phyloP scores from a whole-genome alignment of 2,888 invertebrate species.

The Cenopis cana region DNA sequence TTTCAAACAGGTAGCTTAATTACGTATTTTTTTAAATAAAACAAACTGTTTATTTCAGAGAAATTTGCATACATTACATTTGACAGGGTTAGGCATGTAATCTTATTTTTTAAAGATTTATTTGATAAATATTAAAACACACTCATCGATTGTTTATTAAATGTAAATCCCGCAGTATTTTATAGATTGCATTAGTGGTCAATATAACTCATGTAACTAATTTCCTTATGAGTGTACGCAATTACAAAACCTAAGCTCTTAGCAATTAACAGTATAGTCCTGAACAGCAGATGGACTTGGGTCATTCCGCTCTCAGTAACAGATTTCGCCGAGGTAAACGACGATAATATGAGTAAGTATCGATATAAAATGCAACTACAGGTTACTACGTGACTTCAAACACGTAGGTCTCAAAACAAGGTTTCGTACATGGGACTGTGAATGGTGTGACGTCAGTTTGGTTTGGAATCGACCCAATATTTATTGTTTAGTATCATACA shows the following conservation, averaged over 20 bases:
- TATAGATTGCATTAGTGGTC: neutral
- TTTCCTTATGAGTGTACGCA: neutral
- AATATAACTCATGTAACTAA: neutral
- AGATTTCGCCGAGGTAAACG: slow-evolving; percentile 16
- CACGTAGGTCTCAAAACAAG: slow-evolving; percentile 28
- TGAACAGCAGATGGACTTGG: neutral
- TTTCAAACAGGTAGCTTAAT: no score
- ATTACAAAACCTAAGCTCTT: neutral
- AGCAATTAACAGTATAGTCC: neutral
- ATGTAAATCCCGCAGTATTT: neutral
- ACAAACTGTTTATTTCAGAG: no score
- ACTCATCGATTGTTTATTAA: neutral
- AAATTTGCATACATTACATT: no score
- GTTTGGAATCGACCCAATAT: slow-evolving; percentile 30
- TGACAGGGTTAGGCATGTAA: no score
- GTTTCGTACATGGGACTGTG: slow-evolving; percentile 16
- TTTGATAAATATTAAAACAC: no score
- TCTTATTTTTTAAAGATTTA: no score
- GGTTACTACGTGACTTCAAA: slow-evolving; percentile 30
- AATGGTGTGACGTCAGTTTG: slow-evolving; percentile 33
- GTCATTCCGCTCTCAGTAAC: neutral
- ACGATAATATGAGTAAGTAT: slow-evolving; percentile 8
- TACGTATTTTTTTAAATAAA: no score
- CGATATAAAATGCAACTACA: slow-evolving; percentile 16
- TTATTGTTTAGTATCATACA: slow-evolving; percentile 20